Conservation (phyloP, 2,113 vertebrate species). For the Upupa epops region DNA sequence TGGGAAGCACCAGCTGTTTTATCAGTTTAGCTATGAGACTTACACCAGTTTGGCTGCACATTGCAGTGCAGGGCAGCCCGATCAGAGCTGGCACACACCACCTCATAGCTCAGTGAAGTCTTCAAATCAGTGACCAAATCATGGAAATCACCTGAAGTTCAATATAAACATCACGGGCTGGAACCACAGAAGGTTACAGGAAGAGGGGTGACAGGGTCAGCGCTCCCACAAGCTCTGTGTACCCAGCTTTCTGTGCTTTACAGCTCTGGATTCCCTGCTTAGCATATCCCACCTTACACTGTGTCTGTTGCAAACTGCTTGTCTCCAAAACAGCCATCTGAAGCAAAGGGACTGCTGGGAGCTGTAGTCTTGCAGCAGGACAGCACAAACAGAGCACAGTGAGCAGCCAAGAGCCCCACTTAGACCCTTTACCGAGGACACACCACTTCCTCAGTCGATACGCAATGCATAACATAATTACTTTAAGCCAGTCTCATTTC, state of each 20-base stretch:
- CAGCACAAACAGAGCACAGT: neutral
- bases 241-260: neutral
- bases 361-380: neutral
- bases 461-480: neutral
- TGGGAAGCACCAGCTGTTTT: fast-evolving
- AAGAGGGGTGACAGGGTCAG: neutral
- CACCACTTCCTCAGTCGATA: neutral
- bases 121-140: fast-evolving
- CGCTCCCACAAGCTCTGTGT: neutral
- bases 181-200: fast-evolving
- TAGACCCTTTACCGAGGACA: neutral
- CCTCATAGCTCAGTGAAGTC: neutral
- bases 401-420: neutral
- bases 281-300: neutral
- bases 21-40: neutral
- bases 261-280: neutral
- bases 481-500: neutral
- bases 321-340: neutral
- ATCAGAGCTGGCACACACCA: neutral
- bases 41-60: neutral
- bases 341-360: neutral
- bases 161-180: neutral
- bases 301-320: neutral
- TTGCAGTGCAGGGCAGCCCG: neutral
- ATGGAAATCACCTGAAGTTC: neutral